These are phyloP conservation scores for Capreolus pygargus DNA, from an alignment of 2,113 vertebrate genomes.

Conservation along the genomic window DNA sequence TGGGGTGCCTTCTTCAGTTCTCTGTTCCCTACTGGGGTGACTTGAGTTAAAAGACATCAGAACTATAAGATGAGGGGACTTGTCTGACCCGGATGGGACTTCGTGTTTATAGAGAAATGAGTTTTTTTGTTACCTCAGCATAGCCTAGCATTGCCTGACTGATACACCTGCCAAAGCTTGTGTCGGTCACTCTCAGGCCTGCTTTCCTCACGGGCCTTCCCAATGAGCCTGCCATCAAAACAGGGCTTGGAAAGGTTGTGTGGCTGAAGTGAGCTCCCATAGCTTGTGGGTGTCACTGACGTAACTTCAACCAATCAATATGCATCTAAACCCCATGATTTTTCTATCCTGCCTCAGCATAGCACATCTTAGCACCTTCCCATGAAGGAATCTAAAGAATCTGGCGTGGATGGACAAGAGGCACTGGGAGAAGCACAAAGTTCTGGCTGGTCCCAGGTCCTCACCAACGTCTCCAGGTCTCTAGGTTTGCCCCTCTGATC, in stretches of 20 bases:
- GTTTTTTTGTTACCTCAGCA: neutral
- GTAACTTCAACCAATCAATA: neutral
- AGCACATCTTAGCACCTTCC: neutral
- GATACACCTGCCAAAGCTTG: neutral
- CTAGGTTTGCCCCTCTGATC: neutral
- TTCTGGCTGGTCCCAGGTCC: neutral
- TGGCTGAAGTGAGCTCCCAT: neutral
- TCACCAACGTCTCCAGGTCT: neutral
- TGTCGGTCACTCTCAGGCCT: neutral
- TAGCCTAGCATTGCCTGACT: neutral
- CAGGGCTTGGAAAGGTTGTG: neutral
- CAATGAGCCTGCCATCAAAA: neutral
- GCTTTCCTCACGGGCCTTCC: neutral
- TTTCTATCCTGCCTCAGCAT: neutral
- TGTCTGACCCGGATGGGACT: neutral
- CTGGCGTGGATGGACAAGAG: neutral
- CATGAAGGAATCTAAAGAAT: neutral
- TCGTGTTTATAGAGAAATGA: neutral
- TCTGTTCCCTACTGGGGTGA: neutral
- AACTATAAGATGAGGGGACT: neutral
- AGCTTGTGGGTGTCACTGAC: neutral
- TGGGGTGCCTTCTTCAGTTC: neutral
- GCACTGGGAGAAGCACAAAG: neutral
- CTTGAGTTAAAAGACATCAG: neutral
- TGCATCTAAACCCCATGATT: neutral